These are phyloP conservation scores for Sterna hirundo DNA, from an alignment of 2,113 vertebrate species.

Conservation along the genomic window DNA sequence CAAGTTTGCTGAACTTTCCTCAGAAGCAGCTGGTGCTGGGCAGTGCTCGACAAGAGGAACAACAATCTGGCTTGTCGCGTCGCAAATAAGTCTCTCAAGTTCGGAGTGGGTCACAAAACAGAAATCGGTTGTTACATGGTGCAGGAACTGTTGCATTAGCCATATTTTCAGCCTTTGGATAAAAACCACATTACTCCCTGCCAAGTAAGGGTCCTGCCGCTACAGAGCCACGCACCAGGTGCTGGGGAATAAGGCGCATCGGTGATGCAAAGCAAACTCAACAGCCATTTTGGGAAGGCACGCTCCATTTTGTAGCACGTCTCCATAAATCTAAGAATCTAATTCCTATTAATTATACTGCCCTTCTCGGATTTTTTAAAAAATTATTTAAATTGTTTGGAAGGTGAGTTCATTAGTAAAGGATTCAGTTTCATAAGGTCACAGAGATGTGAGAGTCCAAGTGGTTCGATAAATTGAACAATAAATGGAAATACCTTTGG, in stretches of 20 bases:
- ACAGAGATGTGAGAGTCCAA: not conserved
- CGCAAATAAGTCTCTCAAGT: not conserved
- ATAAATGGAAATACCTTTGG: not conserved
- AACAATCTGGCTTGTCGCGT: not conserved
- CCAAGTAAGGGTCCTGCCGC: not conserved
- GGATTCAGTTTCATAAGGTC: not conserved
- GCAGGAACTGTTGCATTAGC: not conserved
- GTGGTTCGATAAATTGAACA: not conserved
- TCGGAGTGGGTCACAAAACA: not conserved
- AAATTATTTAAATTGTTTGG: not conserved
- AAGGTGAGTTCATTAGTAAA: not conserved
- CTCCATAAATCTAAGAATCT: not conserved
- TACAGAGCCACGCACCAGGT: rapidly evolving
- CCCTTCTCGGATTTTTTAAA: not conserved
- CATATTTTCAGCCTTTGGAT: not conserved
- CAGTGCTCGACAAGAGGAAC: not conserved
- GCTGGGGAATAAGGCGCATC: no score
- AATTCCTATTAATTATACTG: not conserved
- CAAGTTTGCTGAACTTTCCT: slow-evolving; percentile 33
- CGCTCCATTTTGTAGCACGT: not conserved
- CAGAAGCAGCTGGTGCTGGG: slow-evolving; percentile 15
- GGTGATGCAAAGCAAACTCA: not conserved
- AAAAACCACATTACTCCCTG: not conserved
- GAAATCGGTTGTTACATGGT: not conserved
- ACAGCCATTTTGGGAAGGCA: not conserved